phyloP scores from a whole-genome alignment of 2,888 invertebrate species.

The Metellina segmentata region DNA sequence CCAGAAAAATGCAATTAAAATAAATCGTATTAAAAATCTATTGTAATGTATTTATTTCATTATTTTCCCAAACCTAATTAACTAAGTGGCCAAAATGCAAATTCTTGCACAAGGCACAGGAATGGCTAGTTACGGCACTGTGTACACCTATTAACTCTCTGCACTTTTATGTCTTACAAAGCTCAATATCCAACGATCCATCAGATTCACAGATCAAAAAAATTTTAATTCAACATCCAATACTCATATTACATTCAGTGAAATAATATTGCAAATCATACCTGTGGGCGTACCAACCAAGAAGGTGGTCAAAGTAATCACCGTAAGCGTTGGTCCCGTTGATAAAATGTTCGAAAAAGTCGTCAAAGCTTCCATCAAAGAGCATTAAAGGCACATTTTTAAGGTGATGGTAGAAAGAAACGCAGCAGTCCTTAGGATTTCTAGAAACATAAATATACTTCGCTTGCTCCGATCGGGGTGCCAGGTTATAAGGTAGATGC shows the following conservation, averaged over 20 bases:
- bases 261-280: constrained; percentile 44
- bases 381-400: neutral
- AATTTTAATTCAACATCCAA: neutral
- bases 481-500: constrained; percentile 79
- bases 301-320: constrained; percentile 74
- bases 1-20: no score
- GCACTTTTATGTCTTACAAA: no score
- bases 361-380: constrained; percentile 78
- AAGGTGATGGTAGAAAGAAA: constrained; percentile 81
- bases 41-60: no score
- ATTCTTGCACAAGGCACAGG: no score
- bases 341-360: constrained; percentile 81
- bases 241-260: no score
- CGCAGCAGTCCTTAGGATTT: constrained; percentile 82
- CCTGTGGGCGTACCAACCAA: constrained; percentile 64
- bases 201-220: no score
- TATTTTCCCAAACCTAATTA: no score
- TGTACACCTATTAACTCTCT: no score
- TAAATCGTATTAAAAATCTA: no score
- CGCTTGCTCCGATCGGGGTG: constrained; percentile 73
- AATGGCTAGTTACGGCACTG: no score
- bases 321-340: constrained; percentile 79
- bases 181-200: no score
- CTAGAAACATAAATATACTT: constrained; percentile 81
- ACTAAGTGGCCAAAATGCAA: no score